Base-by-base conservation (phyloP, 2,888 invertebrate species). In the Caenorhabditis drosophilae region DNA sequence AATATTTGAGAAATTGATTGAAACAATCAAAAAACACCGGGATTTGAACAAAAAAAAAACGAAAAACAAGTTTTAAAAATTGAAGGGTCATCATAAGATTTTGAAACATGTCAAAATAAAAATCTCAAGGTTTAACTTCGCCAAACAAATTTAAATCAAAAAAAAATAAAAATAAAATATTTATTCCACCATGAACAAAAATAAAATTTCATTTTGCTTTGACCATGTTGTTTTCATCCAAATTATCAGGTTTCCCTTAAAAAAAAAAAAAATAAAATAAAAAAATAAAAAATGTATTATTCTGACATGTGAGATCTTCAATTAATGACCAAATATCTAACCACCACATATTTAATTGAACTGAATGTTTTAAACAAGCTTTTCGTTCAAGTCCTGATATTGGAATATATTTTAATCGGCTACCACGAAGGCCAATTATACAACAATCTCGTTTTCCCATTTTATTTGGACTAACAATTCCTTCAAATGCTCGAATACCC, bases 401-500 rank as follows among this genome's bases (percentile, higher is more conserved):
- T 23, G 66, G 66, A n/a, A 60, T 56, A 46, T 58, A 66, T 50
- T 50, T 52, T 25, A 66, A 20, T 27, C 53, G 44, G 12, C 46
- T 56, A 6, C 66, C 66, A 31, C 66, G 38, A 20, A 66, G 27
- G 11, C 66, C 66, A 26, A 66, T 55, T 23, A 66, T 50, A 53
- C 66, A 56, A 45, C 66, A 60, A 45, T 66, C 60, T 9, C 60
- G 18, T 26, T 49, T 60, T 34, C 66, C 66, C 66, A 66, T 66
- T 22, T 41, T 52, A n/a, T 22, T 20, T 11, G 66, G 66, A 40
- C 45, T 56, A 22, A 60, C 44, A 41, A 56, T 22, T 35, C 48
- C 66, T 40, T 66, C 66, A 25, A 97, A 96, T 11, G 97, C 95
- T 85, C 97, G 97, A 0, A 96, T 96, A 16, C 97, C 97, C 97